Conservation (phyloP, 2,113 vertebrate species). For the Sinosuthora webbiana region DNA sequence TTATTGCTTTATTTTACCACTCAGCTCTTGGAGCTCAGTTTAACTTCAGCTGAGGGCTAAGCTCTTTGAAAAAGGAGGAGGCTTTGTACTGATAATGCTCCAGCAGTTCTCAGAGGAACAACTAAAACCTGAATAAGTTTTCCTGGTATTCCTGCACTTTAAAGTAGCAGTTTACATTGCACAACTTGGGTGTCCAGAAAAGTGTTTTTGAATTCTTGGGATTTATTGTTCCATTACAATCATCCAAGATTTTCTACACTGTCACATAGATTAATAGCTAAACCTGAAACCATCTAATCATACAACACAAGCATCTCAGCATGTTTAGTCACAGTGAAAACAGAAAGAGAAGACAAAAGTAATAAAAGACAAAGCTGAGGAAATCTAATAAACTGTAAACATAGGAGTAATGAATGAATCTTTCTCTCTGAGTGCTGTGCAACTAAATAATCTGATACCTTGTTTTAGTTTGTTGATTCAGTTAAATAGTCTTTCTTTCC, state of each 20-base stretch:
- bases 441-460: background rate
- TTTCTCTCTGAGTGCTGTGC: background rate
- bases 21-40: background rate
- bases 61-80: background rate
- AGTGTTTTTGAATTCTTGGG: background rate
- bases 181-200: background rate
- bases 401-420: background rate
- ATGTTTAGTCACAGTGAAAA: background rate
- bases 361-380: background rate
- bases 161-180: background rate
- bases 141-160: background rate
- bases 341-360: background rate
- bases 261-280: background rate
- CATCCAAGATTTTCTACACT: background rate
- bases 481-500: background rate
- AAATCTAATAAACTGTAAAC: background rate
- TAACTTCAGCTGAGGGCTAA: background rate
- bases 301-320: background rate
- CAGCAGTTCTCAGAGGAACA: background rate
- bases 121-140: background rate
- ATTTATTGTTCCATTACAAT: background rate
- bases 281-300: background rate
- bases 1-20: background rate
- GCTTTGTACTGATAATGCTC: background rate
- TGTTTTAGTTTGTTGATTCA: background rate